Base-by-base conservation (phyloP, 2,888 invertebrate genomes). In the Eumacrocentrus americanus region DNA sequence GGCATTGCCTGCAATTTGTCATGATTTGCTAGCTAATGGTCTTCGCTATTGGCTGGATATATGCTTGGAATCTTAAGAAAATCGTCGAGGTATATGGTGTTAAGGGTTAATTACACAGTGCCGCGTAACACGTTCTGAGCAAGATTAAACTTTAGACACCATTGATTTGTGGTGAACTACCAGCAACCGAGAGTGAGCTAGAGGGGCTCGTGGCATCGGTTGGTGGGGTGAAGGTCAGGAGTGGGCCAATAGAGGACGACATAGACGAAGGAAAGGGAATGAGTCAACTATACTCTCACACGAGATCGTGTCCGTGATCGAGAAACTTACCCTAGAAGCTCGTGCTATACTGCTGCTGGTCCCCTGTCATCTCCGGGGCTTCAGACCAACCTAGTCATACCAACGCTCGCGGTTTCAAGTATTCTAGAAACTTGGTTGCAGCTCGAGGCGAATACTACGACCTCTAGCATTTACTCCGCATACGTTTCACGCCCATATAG, bases 61-160 rank as follows among this genome's bases (percentile, higher is more conserved):
- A 65, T 69, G 64, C 66, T 64, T 61, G 38, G 65, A 65, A 67
- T 58, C 67, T 67, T 70, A 72, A 68, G 70, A 72, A 70, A 74
- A 72, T 72, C 70, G 68, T 70, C 69, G 71, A 70, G 68, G 68
- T 67, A 65, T 60, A 62, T 62, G 66, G 64, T 67, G 69, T 67
- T 66, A 70, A 65, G 68, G 71, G 71, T 76, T 75, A 75, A 76
- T 76, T 76, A 73, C 72, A 73, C 70, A 71, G 68, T 67, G 61
- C 69, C 69, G 70, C 70, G 67, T 72, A 71, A 69, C 69, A 65
- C 63, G 70, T 70, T 66, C 62, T 56, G 68, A 67, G 69, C 68
- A 61, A 67, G 67, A 68, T 72, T 70, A 69, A 76, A 76, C 75
- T 76, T 76, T 74, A 69, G 71, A 73, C 74, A 70, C 70, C 75